Base-by-base conservation (phyloP, 64 coral and sea anemone genomes). In the Actinia tenebrosa region DNA sequence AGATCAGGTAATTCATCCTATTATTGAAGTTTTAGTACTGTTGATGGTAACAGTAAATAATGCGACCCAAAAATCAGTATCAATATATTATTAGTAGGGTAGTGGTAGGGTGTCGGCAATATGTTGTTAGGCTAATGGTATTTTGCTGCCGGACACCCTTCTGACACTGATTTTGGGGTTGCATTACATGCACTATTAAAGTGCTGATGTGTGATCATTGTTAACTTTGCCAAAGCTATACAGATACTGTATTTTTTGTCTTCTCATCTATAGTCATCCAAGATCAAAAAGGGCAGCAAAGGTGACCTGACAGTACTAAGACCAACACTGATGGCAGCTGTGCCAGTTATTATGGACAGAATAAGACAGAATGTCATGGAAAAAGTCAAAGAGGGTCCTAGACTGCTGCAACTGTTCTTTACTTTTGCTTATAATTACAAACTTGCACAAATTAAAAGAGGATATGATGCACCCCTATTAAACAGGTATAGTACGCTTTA, bases 221-320 rank as follows among this genome's bases (percentile, higher is more conserved):
- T 5, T 50, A 37, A 37, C 7, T 8, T 50, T 50, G 47, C 47
- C 47, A 50, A 50, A 50, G 4, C 3, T 50, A 50, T 50, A 50
- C 7, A 8, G 47, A 50, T 50, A 50, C 7, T 50, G 7, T 50
- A 50, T 50, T 8, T 50, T 50, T 50, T n/a, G n/a, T 50, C 7
- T 18, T 86, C 44, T 16, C 16, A 84, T 64, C 52, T 91, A 3
- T 27, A 75, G 96, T 90, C 96, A 4, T 98, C 96, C 52, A 98
- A 98, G 86, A 98, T 98, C 85, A 98, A 98, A 90, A 98, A 98
- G 83, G 96, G 96, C 20, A 92, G 91, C 1, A 92, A 98, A 86
- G 96, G 96, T 69, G 96, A 98, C 64, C 54, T 98, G 56, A 83
- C 92, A 22, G 96, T 98, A 4, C 90, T 98, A 16, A 87, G 80